Base-by-base conservation (phyloP, 2,888 invertebrate species). In the Crossocerus cetratus region DNA sequence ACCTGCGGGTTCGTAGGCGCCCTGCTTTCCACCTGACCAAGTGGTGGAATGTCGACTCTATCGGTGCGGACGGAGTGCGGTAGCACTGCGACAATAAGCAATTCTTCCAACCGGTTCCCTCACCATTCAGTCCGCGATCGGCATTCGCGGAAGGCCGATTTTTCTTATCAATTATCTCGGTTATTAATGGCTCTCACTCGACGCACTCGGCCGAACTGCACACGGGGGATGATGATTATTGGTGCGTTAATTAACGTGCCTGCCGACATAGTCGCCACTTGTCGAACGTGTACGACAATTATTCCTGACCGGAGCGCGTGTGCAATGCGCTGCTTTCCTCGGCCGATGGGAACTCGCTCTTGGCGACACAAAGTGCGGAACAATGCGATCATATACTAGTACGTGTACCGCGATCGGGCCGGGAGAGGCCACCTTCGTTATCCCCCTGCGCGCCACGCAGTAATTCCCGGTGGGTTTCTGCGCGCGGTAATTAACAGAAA, bases 401-500 rank as follows among this genome's bases (percentile, higher is more conserved):
- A 20, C 44, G 53, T n/a, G n/a, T n/a, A n/a, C n/a, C n/a, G n/a
- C n/a, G n/a, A n/a, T n/a, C n/a, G n/a, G n/a, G n/a, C n/a, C 2
- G 5, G 5, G 8, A 32, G 32, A 32, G 68, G 68, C 22, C 55
- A 16, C 2, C 8, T 68, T 71, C 71, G 73, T 78, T 73, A 70
- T 54, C 54, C 20, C 32, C 32, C 32, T 32, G 32, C 32, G 32
- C 49, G 21, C n/a, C n/a, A n/a, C 1, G 59, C 57, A 20, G 32
- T 45, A 60, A 58, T 64, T 56, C 72, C 55, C 59, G 32, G 55
- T 65, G 69, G 69, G 66, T 66, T 60, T 62, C 62, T 57, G 69
- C 62, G 66, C 64, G 73, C 69, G 85, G 84, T 87, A 87, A 87
- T 86, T 87, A 87, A 86, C 86, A 82, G 83, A 85, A 86, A 87